Evolutionary conservation across 2,888 invertebrate species (phyloP), one percentile per base, ranked within the genome.

Genomic region (Acanthosepion pharaonis): DNA sequence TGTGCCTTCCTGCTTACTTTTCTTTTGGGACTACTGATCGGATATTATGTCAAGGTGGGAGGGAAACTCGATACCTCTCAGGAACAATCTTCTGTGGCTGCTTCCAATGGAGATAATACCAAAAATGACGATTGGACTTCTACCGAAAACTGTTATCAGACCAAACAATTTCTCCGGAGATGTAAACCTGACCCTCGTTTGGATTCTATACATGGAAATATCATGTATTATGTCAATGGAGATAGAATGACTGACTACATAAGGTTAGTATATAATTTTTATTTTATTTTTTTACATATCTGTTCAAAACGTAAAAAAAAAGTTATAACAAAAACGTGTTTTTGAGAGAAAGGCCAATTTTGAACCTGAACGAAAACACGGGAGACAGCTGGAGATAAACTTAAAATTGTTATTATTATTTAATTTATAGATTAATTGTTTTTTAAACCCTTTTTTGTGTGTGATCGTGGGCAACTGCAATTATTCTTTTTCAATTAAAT

Each of bases 131-230:
- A 93, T 28, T 49, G 25, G 93, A 93, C 53, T 53, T 53, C 51
- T 0, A 8, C 49, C 1, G 18, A 93, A 53, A 93, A 93, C 5
- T 93, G 93, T 93, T 33, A 93, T 33, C 20, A 53, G 53, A 33
- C 28, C 18, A 20, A 49, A 5, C 28, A 51, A 93, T 53, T 93
- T 18, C 28, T 42, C 9, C n/a, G 18, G 49, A n/a, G 49, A n/a
- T 93, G 93, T 51, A 78, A 78, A 78, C 53, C 93, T 49, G n/a
- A 93, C 28, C 49, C 23, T 5, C 93, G 53, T 93, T 53, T 93
- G 48, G 93, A 93, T 49, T 93, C 93, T n/a, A 28, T 93, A 51
- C 93, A 93, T n/a, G 93, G 93, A 93, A 93, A 93, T 93, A 93
- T 93, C 49, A 93, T 93, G 93, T 93, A 93, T 28, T 93, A 93